Conservation (phyloP, 2,888 invertebrate genomes). For the Epistrophella euchroma region DNA sequence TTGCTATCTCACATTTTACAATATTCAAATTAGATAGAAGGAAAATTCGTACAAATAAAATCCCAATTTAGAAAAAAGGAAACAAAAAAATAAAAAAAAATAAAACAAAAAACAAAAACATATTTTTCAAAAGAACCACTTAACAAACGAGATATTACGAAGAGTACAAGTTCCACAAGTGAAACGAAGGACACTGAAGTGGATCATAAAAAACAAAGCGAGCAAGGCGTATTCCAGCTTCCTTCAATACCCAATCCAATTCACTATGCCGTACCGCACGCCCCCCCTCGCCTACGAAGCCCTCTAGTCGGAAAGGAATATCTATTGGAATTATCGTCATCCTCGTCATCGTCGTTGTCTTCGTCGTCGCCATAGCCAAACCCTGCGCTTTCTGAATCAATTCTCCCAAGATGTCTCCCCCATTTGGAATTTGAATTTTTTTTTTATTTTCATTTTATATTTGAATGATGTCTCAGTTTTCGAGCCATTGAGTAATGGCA, state of each 20-base stretch:
- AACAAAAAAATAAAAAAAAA: neutral
- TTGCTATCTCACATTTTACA: constrained; percentile 20
- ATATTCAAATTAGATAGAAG: constrained; percentile 40
- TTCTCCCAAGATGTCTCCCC: constrained; percentile 49
- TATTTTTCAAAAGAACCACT: constrained; percentile 63
- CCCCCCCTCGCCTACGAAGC: neutral
- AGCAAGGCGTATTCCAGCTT: constrained; percentile 20
- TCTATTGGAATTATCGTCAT: constrained; percentile 31
- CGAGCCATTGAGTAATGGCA: constrained; percentile 74
- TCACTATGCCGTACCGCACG: neutral
- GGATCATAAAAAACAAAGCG: constrained; percentile 55
- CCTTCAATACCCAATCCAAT: constrained; percentile 6
- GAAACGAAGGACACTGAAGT: constrained; percentile 52
- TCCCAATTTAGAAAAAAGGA: constrained; percentile 28
- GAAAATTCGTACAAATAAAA: constrained; percentile 31
- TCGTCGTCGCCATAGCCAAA: constrained; percentile 44
- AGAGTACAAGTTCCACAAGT: constrained; percentile 54
- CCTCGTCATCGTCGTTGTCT: constrained; percentile 34
- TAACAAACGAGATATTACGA: constrained; percentile 61
- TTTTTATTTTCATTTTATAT: constrained; percentile 66
- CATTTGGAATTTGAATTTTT: constrained; percentile 26
- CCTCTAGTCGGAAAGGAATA: neutral
- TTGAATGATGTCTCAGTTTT: constrained; percentile 75
- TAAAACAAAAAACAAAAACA: constrained; percentile 34
- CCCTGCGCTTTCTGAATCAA: constrained; percentile 63